Evolutionary conservation across 2,797 vertebrate genomes (phyloP).

Genomic region (Fratercula arctica): DNA sequence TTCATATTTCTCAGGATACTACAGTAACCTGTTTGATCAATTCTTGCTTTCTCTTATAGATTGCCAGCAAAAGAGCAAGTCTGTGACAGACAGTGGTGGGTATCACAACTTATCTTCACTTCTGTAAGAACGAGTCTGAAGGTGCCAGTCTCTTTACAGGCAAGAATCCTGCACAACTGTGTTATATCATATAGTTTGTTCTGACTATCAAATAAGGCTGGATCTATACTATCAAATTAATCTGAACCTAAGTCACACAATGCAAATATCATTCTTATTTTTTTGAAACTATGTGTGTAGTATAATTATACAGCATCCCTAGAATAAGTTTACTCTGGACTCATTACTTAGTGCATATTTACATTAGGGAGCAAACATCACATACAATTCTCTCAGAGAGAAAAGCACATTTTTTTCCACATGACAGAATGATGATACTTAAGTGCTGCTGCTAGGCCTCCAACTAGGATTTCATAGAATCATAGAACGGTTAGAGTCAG

Average conservation of each 20-base stretch:
- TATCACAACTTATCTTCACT: neutral
- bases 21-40: neutral
- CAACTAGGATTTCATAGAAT: fast-evolving
- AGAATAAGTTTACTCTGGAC: neutral
- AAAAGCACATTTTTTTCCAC: neutral
- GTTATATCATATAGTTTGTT: neutral
- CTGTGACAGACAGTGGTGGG: neutral
- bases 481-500: neutral
- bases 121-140: fast-evolving
- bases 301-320: neutral
- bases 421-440: neutral
- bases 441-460: neutral
- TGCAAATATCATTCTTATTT: neutral
- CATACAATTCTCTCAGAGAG: neutral
- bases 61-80: neutral
- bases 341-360: neutral
- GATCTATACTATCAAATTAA: neutral
- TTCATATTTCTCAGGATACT: neutral
- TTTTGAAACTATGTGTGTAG: neutral
- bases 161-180: neutral
- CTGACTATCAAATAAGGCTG: neutral
- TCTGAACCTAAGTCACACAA: neutral
- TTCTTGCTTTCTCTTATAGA: neutral
- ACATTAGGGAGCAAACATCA: neutral
- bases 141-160: neutral